Base-by-base conservation (phyloP, 2,888 invertebrate species). In the Cephus rjabovi region DNA sequence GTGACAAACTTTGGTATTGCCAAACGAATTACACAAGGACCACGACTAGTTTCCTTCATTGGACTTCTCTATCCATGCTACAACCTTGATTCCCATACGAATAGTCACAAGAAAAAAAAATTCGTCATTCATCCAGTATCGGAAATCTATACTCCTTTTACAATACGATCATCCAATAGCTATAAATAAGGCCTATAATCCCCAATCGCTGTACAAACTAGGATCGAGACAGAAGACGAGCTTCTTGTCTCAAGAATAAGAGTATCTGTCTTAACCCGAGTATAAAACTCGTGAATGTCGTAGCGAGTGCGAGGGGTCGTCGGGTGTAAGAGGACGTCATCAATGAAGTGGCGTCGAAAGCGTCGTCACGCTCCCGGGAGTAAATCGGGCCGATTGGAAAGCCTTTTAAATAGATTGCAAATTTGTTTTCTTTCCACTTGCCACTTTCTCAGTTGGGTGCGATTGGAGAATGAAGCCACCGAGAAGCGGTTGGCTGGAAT, bases 331-430 rank as follows among this genome's bases (percentile, higher is more conserved):
- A 30, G 70, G 34, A 56, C 75, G 70, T 70, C 77, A 31, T 70
- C 77, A 75, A 75, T 75, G 77, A 75, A 77, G 70, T 69, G 74
- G 74, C 75, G 77, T 75, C 77, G 75, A 77, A 77, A 37, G 56
- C 56, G 56, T 56, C 56, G 23, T 56, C 56, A 56, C 56, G 56
- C 56, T 56, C 23, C 56, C 77, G 31, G 71, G 76, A 78, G 75
- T 77, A 75, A 87, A 80, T 85, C 85, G 85, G 83, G 82, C 82
- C 84, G 85, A 87, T 87, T 87, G 87, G 83, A 86, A 85, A 85
- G 85, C 85, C 86, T 85, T 86, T 86, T 87, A 89, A 87, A 86
- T 83, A 86, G 87, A 89, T 88, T 88, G 87, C 87, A 87, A 87
- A 87, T 86, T 88, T 86, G 84, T 86, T 84, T 86, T 83, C 81